Base-by-base conservation (phyloP, 2,113 vertebrate genomes). In the Xiphophorus maculatus region DNA sequence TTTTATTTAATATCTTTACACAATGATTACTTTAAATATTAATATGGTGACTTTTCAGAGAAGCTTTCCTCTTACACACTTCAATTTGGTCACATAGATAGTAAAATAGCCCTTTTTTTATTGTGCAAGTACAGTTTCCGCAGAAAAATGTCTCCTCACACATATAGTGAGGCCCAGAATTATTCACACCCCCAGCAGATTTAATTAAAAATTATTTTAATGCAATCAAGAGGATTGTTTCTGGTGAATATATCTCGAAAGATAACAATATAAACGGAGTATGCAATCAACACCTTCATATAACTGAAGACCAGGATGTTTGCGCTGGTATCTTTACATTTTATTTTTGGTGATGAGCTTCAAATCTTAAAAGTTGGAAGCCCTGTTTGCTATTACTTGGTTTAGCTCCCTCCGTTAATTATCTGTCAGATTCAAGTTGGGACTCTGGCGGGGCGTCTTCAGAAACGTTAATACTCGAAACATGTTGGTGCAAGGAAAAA, bases 1-100 rank as follows among this genome's bases (percentile, higher is more conserved):
- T 69, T 78, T 63, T n/a, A 1, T 70, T 30, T 65, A 35, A 54
- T 37, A 29, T 25, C 35, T 69, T 74, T 68, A 65, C 32, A 51
- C 66, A 64, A 66, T 69, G 1, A n/a, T 61, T 75, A 8, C 35
- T 80, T 82, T 71, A 29, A 7, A 64, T 65, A 37, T 83, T 58
- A 60, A 69, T 66, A 72, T 66, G 28, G 22, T 32, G 54, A 63
- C 61, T 25, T 40, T 69, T 74, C 12, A 64, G n/a, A 58, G 44
- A 19, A 61, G 69, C 69, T 73, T 62, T 40, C 32, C 72, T 66
- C 29, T 8, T 60, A 68, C 48, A 68, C 33, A 22, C 10, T 63
- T 63, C 5, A 25, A 27, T 17, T 4, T 42, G 33, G n/a, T 35
- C 68, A 14, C 48, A 15, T 51, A 27, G 33, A 40, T 58, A 9